Evolutionary conservation across 2,888 invertebrate genomes (phyloP).

Genomic region (Arctia plantaginis): DNA sequence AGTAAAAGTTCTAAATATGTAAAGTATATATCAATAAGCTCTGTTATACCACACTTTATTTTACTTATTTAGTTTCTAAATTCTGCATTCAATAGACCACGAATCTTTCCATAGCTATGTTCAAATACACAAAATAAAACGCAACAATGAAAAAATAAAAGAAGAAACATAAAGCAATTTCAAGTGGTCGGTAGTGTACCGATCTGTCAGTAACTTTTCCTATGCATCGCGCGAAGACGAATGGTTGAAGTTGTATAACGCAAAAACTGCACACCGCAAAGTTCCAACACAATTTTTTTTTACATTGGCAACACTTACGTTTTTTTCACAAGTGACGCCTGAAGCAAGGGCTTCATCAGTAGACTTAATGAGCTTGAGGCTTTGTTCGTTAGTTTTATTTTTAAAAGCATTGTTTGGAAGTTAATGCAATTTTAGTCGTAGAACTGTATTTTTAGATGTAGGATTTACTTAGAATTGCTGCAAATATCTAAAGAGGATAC

Average conservation of each 20-base stretch:
- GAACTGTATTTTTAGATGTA: neutral
- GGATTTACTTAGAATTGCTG: neutral
- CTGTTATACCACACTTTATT: neutral
- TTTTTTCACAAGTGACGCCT: conserved; percentile 38
- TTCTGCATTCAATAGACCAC: neutral
- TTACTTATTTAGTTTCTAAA: neutral
- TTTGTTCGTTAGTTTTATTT: conserved; percentile 16
- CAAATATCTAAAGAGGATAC: neutral
- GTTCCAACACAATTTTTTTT: conserved; percentile 52
- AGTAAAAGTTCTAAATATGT: no score
- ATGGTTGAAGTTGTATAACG: conserved; percentile 75
- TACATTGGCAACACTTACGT: conserved; percentile 48
- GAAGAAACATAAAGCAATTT: neutral
- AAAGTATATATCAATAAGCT: neutral
- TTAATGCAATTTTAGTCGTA: neutral
- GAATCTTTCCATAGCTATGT: neutral
- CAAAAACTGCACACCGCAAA: conserved; percentile 68
- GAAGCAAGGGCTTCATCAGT: conserved; percentile 33
- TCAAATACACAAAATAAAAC: neutral
- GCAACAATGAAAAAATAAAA: neutral
- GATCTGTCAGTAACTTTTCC: conserved; percentile 81
- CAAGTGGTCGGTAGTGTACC: conserved; percentile 60
- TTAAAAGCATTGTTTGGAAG: neutral
- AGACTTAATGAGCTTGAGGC: conserved; percentile 43
- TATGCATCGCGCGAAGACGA: conserved; percentile 81